Percentiles rank a stretch among this genome's conserved stretches.
These are phyloP conservation scores for Brachymystax lenok DNA, from an alignment of 2,797 vertebrate genomes.

Conservation along the genomic window DNA sequence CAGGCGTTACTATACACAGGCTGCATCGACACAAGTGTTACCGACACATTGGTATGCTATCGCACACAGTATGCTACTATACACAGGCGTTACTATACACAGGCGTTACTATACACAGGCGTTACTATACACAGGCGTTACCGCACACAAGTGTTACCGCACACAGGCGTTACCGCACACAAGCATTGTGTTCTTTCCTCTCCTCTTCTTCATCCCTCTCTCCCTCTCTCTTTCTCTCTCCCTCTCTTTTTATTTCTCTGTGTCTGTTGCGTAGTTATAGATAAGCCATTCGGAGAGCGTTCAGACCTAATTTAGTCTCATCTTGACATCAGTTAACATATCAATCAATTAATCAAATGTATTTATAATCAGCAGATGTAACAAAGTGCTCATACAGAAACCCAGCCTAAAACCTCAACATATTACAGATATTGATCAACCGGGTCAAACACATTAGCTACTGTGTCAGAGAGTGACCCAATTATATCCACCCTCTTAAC, in stretches of 20 bases:
- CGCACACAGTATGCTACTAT: too few species aligned
- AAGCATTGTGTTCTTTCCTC: not conserved
- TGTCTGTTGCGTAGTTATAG: constrained; percentile 55
- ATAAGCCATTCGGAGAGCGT: constrained; percentile 51
- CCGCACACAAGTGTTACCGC: too few species aligned
- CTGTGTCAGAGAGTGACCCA: constrained; percentile 53
- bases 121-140: too few species aligned
- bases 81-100: not conserved
- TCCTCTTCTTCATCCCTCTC: not conserved
- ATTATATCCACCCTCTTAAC: constrained; percentile 63
- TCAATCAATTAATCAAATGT: not conserved
- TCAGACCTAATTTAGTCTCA: constrained; percentile 69
- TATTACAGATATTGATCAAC: constrained; percentile 59
- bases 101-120: not conserved
- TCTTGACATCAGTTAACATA: constrained; percentile 68
- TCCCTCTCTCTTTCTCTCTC: not conserved
- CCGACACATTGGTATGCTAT: too few species aligned
- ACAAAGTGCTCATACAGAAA: too few species aligned
- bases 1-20: too few species aligned
- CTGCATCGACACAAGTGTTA: too few species aligned
- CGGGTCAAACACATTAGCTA: constrained; percentile 69
- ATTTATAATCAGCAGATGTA: too few species aligned
- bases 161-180: too few species aligned
- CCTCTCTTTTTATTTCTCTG: constrained; percentile 1
- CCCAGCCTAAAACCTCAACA: too few species aligned